phyloP scores from a whole-genome alignment of 92 coral and sea anemone species.

The Porites rus region DNA sequence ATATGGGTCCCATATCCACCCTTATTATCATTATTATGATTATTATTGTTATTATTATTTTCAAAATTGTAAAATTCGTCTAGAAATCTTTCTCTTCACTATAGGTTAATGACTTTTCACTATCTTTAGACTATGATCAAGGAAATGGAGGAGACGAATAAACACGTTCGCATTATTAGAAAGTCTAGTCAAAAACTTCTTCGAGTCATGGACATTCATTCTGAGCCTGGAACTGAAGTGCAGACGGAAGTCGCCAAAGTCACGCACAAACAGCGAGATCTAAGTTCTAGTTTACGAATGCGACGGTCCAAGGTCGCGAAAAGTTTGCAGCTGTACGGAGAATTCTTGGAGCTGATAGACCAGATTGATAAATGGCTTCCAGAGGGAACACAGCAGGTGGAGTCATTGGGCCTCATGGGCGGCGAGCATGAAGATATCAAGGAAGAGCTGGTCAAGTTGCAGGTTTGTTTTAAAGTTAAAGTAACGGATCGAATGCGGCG shows the following conservation, averaged over 20 bases:
- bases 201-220: constrained; percentile 92
- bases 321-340: constrained; percentile 83
- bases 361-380: constrained; percentile 90
- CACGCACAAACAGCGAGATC: constrained; percentile 85
- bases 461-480: constrained; percentile 54
- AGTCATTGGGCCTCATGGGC: constrained; percentile 66
- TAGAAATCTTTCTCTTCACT: too few relatives aligned
- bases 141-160: constrained; percentile 84
- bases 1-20: too few relatives aligned
- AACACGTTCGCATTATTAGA: constrained; percentile 85
- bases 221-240: constrained; percentile 87
- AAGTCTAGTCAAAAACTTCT: constrained; percentile 85
- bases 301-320: constrained; percentile 84
- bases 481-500: too few relatives aligned
- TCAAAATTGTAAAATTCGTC: too few relatives aligned
- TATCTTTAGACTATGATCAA: constrained; percentile 78
- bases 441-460: constrained; percentile 76
- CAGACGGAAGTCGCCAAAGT: constrained; percentile 93
- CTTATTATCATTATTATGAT: too few relatives aligned
- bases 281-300: constrained; percentile 85
- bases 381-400: constrained; percentile 73
- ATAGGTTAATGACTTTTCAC: background rate
- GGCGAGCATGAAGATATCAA: constrained; percentile 90
- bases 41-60: too few relatives aligned
- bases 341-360: constrained; percentile 82